A percentile compares a stretch with the other conserved stretches of the same genome.
Evolutionary conservation across 2,113 vertebrate genomes (phyloP).

Genomic region (Elaphurus davidianus): DNA sequence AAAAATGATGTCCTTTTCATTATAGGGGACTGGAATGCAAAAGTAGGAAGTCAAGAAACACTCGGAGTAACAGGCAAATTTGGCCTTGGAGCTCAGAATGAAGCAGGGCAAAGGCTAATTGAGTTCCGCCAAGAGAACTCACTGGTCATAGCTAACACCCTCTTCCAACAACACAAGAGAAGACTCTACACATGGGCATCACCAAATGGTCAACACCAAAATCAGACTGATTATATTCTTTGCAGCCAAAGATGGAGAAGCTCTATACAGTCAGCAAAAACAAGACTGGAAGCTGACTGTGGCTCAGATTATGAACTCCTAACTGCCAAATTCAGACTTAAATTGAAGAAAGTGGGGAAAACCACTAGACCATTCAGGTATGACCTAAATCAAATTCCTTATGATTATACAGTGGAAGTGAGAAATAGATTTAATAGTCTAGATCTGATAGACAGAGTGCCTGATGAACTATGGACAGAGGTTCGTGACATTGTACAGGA

Average conservation of each 20-base stretch:
- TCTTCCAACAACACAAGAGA: neutral
- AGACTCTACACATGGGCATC: neutral
- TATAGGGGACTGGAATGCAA: neutral
- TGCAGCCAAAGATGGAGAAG: neutral
- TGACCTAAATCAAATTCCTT: neutral
- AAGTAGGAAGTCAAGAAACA: neutral
- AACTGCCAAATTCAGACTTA: neutral
- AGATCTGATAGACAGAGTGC: neutral
- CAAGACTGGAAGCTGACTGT: neutral
- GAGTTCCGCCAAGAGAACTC: neutral
- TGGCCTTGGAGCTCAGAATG: neutral
- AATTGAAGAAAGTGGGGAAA: neutral
- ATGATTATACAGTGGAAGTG: neutral
- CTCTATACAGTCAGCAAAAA: neutral
- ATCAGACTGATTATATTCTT: neutral
- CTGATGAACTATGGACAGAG: neutral
- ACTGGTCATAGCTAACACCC: neutral
- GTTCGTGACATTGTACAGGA: neutral
- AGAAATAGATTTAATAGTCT: neutral
- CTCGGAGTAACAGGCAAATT: neutral
- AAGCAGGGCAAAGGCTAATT: neutral
- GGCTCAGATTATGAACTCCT: neutral
- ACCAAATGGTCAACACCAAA: neutral
- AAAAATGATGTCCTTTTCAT: neutral
- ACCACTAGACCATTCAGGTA: neutral